Percentiles rank a stretch among this genome's conserved stretches.
These are phyloP conservation scores for Plectrocnemia conspersa DNA, from an alignment of 1,140 invertebrate species.

Conservation along the genomic window DNA sequence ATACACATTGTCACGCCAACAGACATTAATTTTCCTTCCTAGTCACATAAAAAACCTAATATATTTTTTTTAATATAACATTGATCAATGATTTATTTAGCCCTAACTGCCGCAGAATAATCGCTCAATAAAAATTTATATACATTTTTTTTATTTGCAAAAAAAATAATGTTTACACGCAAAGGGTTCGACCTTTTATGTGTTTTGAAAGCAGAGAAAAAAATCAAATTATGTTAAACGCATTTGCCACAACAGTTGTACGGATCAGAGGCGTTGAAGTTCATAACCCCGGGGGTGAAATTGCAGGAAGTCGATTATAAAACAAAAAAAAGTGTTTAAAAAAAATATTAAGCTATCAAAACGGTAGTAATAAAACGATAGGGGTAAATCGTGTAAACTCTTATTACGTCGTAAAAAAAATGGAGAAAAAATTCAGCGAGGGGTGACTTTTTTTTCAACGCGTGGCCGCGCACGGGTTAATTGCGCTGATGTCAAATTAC, in stretches of 20 bases:
- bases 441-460: constrained; percentile 6
- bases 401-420: constrained; percentile 19
- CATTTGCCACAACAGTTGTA: constrained; percentile 6
- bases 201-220: constrained; percentile 5
- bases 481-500: no score
- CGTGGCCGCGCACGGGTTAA: neutral
- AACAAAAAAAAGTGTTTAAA: constrained; percentile 19
- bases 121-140: no score
- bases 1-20: constrained; percentile 19
- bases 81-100: no score
- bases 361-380: constrained; percentile 25
- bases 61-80: no score
- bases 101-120: no score
- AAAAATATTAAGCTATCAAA: constrained; percentile 22
- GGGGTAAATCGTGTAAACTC: constrained; percentile 21
- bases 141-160: no score
- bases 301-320: constrained; percentile 26
- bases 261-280: constrained; percentile 23
- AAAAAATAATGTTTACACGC: no score
- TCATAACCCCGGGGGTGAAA: constrained; percentile 18
- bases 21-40: no score
- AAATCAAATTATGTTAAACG: constrained; percentile 19
- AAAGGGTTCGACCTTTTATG: constrained; percentile 11
- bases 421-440: constrained; percentile 9
- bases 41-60: no score